phyloP scores from a whole-genome alignment of 2,888 invertebrate species.

The Pristionchus exspectatus region DNA sequence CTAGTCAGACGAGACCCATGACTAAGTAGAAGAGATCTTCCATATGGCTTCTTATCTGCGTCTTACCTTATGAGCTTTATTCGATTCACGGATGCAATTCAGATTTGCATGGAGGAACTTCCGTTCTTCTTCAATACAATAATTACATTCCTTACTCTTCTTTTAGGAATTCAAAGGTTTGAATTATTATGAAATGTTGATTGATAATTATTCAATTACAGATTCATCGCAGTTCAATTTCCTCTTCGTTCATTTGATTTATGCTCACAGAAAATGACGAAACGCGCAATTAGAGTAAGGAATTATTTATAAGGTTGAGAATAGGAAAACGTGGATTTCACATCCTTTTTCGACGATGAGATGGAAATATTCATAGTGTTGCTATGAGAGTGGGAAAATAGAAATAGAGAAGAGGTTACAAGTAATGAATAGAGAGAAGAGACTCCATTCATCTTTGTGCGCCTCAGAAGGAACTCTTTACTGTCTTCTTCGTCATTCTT shows the following conservation, averaged over 20 bases:
- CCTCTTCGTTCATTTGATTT: conserved; percentile 67
- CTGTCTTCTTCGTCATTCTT: conserved; percentile 13
- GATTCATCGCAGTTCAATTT: conserved; percentile 70
- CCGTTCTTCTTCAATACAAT: conserved; percentile 72
- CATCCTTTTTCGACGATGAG: not conserved
- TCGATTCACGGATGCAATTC: not conserved
- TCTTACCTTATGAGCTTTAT: not conserved
- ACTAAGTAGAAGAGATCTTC: not conserved
- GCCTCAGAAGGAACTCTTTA: not conserved
- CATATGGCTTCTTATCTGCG: not conserved
- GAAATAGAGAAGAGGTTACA: not conserved
- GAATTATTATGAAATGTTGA: not conserved
- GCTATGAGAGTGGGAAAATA: not conserved
- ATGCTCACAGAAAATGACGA: conserved; percentile 64
- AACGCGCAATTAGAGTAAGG: conserved; percentile 36
- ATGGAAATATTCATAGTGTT: not conserved
- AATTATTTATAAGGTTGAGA: not conserved
- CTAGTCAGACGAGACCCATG: not conserved
- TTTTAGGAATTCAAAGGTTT: conserved; percentile 67
- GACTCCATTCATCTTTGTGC: not conserved
- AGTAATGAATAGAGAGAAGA: not conserved
- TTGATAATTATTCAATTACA: conserved; percentile 29
- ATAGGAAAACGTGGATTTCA: not conserved
- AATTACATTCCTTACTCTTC: conserved; percentile 68
- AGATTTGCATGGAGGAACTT: conserved; percentile 69